phyloP scores from a whole-genome alignment of 1,140 invertebrate species.

The Lucilia cuprina region DNA sequence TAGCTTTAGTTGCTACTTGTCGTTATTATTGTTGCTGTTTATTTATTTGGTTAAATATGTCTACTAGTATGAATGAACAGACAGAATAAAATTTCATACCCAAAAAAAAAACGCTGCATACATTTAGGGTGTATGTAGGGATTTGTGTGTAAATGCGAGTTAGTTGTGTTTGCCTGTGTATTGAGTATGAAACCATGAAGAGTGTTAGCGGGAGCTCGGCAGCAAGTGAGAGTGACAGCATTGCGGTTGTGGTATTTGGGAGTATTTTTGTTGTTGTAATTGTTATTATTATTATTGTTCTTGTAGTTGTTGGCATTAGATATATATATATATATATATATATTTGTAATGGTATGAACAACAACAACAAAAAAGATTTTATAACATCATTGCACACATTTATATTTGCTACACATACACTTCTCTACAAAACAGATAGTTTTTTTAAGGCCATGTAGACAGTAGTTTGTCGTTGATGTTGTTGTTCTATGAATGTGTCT shows the following conservation, averaged over 20 bases:
- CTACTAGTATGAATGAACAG: background rate
- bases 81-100: background rate
- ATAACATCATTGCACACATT: background rate
- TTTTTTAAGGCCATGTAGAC: background rate
- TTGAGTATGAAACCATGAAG: background rate
- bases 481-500: too few relatives aligned
- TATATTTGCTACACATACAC: background rate
- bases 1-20: background rate
- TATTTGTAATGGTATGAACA: background rate
- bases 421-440: background rate
- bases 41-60: conserved; percentile 29
- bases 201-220: conserved; percentile 10
- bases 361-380: conserved; percentile 8
- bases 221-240: conserved; percentile 39
- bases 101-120: background rate
- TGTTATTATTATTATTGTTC: background rate
- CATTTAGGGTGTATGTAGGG: background rate
- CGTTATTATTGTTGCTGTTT: conserved; percentile 18
- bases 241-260: conserved; percentile 36
- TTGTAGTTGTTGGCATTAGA: conserved; percentile 16
- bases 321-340: too few relatives aligned
- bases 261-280: background rate
- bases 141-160: too few relatives aligned
- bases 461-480: background rate
- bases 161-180: background rate